Evolutionary conservation across 1,140 invertebrate species (phyloP).

Genomic region (Hyles vespertilio): DNA sequence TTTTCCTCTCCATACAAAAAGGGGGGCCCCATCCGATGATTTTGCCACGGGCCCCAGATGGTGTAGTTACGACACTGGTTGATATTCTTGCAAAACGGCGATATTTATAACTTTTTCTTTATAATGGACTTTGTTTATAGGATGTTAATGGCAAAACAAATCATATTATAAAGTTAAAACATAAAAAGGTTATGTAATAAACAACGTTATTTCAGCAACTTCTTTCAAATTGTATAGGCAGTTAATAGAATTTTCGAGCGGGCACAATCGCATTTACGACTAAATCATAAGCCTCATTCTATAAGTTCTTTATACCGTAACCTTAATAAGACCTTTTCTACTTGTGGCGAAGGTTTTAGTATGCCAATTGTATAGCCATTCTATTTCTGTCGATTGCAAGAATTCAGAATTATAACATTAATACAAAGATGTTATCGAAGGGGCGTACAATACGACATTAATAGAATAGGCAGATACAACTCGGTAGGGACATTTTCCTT

Average conservation of each 20-base stretch:
- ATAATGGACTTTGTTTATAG: no score
- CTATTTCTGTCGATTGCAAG: conserved; percentile 28
- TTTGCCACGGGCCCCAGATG: no score
- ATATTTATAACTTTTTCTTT: no score
- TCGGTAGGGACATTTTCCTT: conserved; percentile 13
- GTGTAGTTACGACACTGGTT: no score
- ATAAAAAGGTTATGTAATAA: no score
- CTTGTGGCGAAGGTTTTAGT: conserved; percentile 12
- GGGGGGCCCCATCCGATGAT: no score
- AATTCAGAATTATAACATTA: conserved; percentile 22
- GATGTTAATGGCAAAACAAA: no score
- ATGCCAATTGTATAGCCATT: conserved; percentile 7
- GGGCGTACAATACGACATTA: conserved; percentile 28
- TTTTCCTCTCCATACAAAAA: no score
- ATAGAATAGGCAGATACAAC: conserved; percentile 33
- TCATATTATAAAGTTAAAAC: no score
- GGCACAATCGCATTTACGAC: conserved; percentile 3
- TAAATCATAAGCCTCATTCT: conserved; percentile 7
- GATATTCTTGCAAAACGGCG: no score
- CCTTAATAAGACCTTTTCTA: conserved; percentile 11
- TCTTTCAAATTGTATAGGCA: no score
- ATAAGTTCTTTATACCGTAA: conserved; percentile 8
- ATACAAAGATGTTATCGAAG: conserved; percentile 37
- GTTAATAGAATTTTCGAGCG: not conserved
- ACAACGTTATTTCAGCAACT: no score